Evolutionary conservation across 2,113 vertebrate species (phyloP).

Genomic region (Otolemur garnettii): DNA sequence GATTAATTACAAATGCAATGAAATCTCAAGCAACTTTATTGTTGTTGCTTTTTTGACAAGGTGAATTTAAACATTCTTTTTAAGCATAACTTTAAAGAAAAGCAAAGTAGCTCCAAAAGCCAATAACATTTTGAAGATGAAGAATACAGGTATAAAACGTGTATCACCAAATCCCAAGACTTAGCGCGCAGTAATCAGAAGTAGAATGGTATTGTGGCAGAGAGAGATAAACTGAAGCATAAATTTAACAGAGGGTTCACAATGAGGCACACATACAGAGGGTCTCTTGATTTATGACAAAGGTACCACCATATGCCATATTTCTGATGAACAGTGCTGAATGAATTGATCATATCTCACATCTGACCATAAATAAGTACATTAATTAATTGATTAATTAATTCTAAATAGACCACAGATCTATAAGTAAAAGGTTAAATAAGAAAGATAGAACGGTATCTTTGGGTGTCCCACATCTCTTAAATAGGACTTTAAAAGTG

Average conservation of each 20-base stretch:
- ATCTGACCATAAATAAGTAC: background rate
- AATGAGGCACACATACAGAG: too few species aligned
- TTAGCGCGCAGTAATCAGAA: background rate
- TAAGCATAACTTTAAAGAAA: background rate
- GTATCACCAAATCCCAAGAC: background rate
- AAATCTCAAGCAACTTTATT: background rate
- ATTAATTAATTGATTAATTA: background rate
- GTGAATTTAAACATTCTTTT: background rate
- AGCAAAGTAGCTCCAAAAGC: background rate
- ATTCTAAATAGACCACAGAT: background rate
- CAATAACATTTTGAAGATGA: background rate
- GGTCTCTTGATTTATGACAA: background rate
- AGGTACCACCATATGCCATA: accelerated
- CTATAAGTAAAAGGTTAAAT: background rate
- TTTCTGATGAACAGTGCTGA: background rate
- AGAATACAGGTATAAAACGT: background rate
- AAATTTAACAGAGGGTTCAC: too few species aligned
- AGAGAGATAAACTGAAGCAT: background rate
- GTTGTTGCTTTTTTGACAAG: background rate
- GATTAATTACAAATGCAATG: background rate
- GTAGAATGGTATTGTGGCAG: background rate
- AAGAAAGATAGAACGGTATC: background rate
- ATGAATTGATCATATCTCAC: background rate
- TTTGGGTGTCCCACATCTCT: background rate
- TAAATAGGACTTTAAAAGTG: background rate